Evolutionary conservation across 92 coral and sea anemone genomes (phyloP).

Genomic region (Porites divaricata): DNA sequence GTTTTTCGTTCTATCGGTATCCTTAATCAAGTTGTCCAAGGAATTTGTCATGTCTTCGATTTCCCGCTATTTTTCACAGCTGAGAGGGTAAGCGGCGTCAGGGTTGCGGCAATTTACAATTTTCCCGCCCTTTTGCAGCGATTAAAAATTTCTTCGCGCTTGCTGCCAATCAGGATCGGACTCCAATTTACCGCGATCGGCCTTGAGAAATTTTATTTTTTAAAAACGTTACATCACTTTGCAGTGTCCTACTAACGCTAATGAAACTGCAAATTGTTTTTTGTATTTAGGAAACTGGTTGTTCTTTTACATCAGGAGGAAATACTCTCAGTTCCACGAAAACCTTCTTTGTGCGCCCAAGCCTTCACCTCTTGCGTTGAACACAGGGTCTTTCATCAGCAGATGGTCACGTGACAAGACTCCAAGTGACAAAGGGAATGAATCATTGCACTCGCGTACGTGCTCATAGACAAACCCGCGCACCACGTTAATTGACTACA

Average conservation of each 20-base stretch:
- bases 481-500: no score
- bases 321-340: slow-evolving; percentile 3
- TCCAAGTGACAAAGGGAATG: background rate
- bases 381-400: background rate
- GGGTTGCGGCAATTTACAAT: no score
- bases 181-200: no score
- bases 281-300: slow-evolving; percentile 64
- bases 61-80: background rate
- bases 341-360: slow-evolving; percentile 1
- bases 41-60: background rate
- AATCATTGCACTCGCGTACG: background rate
- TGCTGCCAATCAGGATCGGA: no score
- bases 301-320: slow-evolving; percentile 37
- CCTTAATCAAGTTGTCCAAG: no score
- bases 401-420: slow-evolving; percentile 4
- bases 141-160: background rate
- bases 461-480: background rate
- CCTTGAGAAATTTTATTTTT: no score
- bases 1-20: no score
- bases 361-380: slow-evolving; percentile 24
- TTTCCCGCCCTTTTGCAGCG: background rate
- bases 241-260: no score
- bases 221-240: no score
- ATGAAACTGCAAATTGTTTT: background rate
- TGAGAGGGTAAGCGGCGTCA: no score